Percentiles rank a stretch among this genome's conserved stretches.
phyloP scores from a whole-genome alignment of 2,797 vertebrate species.

The Sebastes steindachneri region DNA sequence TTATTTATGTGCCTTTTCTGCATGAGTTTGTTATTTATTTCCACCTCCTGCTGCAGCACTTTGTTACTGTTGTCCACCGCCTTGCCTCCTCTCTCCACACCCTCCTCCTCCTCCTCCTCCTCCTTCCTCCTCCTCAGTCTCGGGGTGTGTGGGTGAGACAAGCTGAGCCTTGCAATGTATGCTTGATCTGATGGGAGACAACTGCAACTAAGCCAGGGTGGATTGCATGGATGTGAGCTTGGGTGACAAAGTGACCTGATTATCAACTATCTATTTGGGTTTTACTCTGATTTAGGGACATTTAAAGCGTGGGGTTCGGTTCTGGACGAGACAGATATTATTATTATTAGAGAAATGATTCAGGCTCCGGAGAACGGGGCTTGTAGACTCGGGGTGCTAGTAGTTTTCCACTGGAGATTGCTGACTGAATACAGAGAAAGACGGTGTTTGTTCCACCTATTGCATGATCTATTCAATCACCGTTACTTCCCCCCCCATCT shows the following conservation, averaged over 20 bases:
- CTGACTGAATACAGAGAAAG: conserved; percentile 51
- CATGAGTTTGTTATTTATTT: conserved; percentile 27
- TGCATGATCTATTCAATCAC: background rate
- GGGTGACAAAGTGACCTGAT: background rate
- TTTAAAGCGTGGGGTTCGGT: background rate
- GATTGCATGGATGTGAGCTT: background rate
- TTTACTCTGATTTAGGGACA: background rate
- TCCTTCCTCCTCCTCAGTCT: background rate
- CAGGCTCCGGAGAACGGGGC: background rate
- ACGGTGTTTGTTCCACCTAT: conserved; percentile 29
- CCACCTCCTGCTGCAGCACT: conserved; percentile 44
- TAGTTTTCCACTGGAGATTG: conserved; percentile 71
- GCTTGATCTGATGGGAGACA: background rate
- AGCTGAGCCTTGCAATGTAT: conserved; percentile 19
- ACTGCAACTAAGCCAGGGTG: background rate
- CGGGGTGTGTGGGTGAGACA: conserved; percentile 37
- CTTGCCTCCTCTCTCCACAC: background rate
- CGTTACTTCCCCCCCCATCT: background rate
- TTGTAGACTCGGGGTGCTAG: conserved; percentile 39
- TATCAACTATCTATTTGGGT: background rate
- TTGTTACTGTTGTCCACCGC: conserved; percentile 21
- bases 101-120: background rate
- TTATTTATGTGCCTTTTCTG: background rate
- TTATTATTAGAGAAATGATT: background rate
- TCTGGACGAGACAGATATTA: background rate